These are phyloP conservation scores for Margarornis squamiger DNA, from an alignment of 2,797 vertebrate species.

Conservation along the genomic window DNA sequence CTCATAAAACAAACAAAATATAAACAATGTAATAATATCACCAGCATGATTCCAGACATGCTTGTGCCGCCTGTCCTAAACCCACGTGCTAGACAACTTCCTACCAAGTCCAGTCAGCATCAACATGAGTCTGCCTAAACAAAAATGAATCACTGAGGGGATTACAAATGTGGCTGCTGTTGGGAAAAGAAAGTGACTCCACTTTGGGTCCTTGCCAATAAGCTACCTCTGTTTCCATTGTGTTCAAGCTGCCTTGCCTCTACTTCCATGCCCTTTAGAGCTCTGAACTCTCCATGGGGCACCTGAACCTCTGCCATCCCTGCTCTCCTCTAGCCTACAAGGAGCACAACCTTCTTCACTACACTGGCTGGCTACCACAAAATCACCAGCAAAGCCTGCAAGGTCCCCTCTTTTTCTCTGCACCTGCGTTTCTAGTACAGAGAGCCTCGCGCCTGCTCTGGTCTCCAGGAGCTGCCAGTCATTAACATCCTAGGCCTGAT, in stretches of 20 bases:
- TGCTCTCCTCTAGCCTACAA: neutral
- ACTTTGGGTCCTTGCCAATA: neutral
- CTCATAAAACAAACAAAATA: conserved; percentile 53
- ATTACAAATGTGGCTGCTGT: neutral
- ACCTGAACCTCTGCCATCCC: neutral
- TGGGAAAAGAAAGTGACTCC: neutral
- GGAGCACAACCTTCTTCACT: neutral
- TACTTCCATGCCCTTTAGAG: neutral
- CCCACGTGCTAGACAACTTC: neutral
- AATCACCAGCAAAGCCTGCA: neutral
- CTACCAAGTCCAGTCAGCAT: neutral
- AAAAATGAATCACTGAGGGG: neutral
- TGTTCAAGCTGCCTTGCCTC: neutral
- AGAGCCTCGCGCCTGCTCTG: neutral
- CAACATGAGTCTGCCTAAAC: neutral
- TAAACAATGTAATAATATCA: neutral
- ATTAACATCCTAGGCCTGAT: neutral
- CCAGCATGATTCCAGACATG: neutral
- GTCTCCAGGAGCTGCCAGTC: neutral
- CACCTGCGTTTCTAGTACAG: neutral
- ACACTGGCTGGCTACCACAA: fast-evolving
- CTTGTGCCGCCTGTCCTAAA: neutral
- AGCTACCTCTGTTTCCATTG: neutral
- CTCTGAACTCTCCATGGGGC: neutral
- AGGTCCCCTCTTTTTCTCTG: neutral